Percentiles rank a stretch among this genome's conserved stretches.
Evolutionary conservation across 2,113 vertebrate genomes (phyloP).

Genomic region (Periophthalmodon schlosseri): DNA sequence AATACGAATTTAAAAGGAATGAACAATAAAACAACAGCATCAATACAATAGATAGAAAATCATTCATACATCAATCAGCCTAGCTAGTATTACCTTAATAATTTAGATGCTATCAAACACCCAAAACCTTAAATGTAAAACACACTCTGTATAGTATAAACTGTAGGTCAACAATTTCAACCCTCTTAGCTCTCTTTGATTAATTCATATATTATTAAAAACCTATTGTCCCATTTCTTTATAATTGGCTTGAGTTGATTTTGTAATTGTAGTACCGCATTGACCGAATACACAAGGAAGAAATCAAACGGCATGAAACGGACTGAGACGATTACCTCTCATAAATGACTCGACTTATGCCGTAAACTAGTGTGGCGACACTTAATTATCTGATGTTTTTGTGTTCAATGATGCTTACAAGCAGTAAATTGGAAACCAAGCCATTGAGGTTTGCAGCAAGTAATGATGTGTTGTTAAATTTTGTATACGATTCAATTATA

Average conservation of each 20-base stretch:
- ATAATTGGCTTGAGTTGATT: neutral
- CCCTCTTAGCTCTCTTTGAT: neutral
- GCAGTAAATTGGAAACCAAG: neutral
- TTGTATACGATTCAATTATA: conserved; percentile 1
- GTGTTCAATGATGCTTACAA: neutral
- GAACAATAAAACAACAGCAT: neutral
- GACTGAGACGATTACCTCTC: neutral
- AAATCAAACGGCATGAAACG: neutral
- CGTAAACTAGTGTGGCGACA: neutral
- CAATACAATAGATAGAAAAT: neutral
- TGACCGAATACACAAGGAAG: neutral
- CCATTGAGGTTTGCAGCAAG: neutral
- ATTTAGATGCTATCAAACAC: neutral
- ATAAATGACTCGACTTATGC: neutral
- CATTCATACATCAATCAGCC: too few species aligned
- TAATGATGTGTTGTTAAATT: neutral
- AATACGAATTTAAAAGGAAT: neutral
- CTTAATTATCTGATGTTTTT: conserved; percentile 4
- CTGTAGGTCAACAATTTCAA: neutral
- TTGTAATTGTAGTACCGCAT: neutral
- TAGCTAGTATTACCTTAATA: neutral
- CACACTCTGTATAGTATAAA: neutral
- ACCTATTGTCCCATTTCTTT: neutral
- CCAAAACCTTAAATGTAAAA: neutral
- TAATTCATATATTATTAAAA: neutral